Percentiles rank a stretch among this genome's conserved stretches.
phyloP scores from a whole-genome alignment of 1,140 invertebrate genomes.

The Drosophila rhopaloa region DNA sequence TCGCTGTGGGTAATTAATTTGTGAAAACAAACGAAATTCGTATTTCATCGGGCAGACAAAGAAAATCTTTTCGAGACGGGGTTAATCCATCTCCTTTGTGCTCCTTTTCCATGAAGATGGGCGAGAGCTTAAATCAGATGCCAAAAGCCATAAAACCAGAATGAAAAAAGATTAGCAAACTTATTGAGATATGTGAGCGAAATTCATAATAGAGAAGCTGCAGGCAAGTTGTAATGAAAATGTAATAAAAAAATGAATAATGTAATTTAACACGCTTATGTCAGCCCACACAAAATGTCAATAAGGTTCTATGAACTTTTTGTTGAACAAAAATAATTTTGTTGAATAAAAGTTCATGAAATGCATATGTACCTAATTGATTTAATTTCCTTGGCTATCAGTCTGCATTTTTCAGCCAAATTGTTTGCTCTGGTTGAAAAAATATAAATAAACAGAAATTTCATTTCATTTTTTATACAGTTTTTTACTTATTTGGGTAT shows the following conservation, averaged over 20 bases:
- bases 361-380: not conserved
- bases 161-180: conserved; percentile 1
- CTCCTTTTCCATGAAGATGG: conserved; percentile 11
- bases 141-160: conserved; percentile 8
- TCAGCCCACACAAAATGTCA: not conserved
- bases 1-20: conserved; percentile 75
- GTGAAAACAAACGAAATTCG: conserved; percentile 54
- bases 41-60: conserved; percentile 40
- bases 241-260: conserved; percentile 13
- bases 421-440: not conserved
- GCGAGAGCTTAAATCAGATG: conserved; percentile 22
- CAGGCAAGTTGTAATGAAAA: not conserved
- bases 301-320: not conserved
- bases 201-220: conserved; percentile 5
- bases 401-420: not conserved
- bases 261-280: not conserved
- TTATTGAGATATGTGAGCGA: conserved; percentile 15
- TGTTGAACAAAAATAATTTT: not conserved
- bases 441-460: not conserved
- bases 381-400: not conserved
- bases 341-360: not conserved
- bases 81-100: conserved; percentile 27
- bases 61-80: conserved; percentile 41
- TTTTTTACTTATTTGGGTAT: not conserved
- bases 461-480: not conserved